Evolutionary conservation across 1,140 invertebrate species (phyloP), one percentile per base, ranked within the genome.

Genomic region (Augochlora pura): DNA sequence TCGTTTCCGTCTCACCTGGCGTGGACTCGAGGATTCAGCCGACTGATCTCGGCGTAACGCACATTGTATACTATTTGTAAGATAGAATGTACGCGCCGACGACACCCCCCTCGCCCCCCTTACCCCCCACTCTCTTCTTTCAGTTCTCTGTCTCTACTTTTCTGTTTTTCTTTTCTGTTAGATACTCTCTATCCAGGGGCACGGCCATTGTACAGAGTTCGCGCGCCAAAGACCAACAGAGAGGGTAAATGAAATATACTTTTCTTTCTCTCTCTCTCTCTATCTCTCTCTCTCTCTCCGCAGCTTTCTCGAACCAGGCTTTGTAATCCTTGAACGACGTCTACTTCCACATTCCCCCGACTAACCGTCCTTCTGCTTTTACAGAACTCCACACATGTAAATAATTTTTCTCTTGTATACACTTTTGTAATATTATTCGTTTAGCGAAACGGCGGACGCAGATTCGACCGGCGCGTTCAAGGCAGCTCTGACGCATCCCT

Each of bases 221-320:
- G 88, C 86, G 78, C 82, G 70, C 94, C 94, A 88, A 92, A 92
- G 85, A 93, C 93, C 81, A 94, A 94, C 89, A 94, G 93, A 93
- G 89, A 94, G 93, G 94, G 94, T 95, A 95, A 95, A 88, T 88
- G 80, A 78, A 78, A 39, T 77, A 79, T 81, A 81, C 81, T 74
- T 73, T 85, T 85, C 80, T 73, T n/a, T n/a, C n/a, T n/a, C n/a
- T n/a, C n/a, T n/a, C n/a, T n/a, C n/a, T n/a, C n/a, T n/a, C n/a
- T n/a, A n/a, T n/a, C n/a, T n/a, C n/a, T n/a, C n/a, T n/a, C n/a
- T n/a, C n/a, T 71, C 79, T 85, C 84, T 82, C 69, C 66, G 72
- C 62, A 85, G 79, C 49, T 74, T 73, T 63, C 46, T n/a, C n/a
- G n/a, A 46, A 46, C 52, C 49, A 39, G 67, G 23, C 77, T 72